Evolutionary conservation across 2,113 vertebrate species (phyloP).

Genomic region (Halichoeres trimaculatus): DNA sequence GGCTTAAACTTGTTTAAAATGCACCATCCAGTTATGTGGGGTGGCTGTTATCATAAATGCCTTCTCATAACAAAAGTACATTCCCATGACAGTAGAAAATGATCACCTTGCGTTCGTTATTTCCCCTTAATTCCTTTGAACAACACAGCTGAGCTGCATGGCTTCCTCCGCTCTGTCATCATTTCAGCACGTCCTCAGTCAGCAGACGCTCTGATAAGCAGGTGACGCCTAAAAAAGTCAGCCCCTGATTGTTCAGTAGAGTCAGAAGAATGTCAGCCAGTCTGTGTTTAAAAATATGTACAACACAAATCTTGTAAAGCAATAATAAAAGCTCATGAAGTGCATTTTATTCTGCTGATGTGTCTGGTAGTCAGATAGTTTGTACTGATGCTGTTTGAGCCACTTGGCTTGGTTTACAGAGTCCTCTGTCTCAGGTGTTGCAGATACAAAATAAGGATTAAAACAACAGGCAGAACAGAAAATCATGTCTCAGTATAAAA

Average conservation of each 20-base stretch:
- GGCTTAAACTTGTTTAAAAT: neutral
- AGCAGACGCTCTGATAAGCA: constrained; percentile 29
- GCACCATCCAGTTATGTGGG: neutral
- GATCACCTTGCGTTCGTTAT: constrained; percentile 2
- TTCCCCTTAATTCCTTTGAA: neutral
- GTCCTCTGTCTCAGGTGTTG: no score
- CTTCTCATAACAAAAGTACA: neutral
- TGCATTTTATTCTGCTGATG: neutral
- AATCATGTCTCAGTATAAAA: no score
- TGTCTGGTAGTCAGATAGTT: neutral
- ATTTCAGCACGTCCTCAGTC: constrained; percentile 6
- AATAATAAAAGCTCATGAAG: neutral
- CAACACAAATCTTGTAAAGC: neutral
- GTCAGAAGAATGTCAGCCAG: neutral
- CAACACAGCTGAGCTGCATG: neutral
- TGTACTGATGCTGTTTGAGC: neutral
- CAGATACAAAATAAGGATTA: no score
- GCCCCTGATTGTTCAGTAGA: constrained; percentile 15
- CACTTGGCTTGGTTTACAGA: neutral
- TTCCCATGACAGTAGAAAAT: neutral
- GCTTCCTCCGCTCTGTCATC: neutral
- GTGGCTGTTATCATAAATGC: neutral
- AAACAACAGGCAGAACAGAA: no score
- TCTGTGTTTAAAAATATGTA: neutral
- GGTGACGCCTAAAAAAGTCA: neutral